Evolutionary conservation across 2,113 vertebrate genomes (phyloP).

Genomic region (Macrotus californicus): DNA sequence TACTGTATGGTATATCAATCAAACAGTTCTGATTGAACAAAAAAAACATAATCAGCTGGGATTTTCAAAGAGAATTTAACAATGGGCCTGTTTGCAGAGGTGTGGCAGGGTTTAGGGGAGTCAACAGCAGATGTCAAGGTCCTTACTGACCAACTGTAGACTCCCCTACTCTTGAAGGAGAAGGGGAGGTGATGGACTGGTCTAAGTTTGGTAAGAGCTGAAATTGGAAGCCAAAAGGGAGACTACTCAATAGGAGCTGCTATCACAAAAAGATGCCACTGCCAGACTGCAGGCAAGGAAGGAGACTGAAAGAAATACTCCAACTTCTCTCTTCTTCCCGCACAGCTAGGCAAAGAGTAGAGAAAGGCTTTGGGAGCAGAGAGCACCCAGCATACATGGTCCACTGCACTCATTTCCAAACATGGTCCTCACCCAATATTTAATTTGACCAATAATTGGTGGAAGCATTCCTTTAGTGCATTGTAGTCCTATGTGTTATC

Average conservation of each 20-base stretch:
- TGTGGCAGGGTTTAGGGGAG: neutral
- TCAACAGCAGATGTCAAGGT: neutral
- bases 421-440: neutral
- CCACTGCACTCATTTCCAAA: neutral
- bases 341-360: neutral
- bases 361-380: neutral
- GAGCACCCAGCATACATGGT: neutral
- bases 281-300: neutral
- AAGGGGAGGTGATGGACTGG: neutral
- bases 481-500: neutral
- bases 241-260: neutral
- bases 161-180: neutral
- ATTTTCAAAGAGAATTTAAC: slow-evolving; percentile 29
- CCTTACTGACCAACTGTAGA: neutral
- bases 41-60: neutral
- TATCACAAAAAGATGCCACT: neutral
- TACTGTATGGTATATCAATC: neutral
- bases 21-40: neutral
- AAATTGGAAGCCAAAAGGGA: neutral
- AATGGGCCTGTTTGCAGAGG: neutral
- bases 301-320: neutral
- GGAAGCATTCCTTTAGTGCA: neutral
- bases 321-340: neutral
- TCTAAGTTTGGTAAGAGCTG: neutral
- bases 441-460: neutral